Conservation (phyloP, 2,797 vertebrate species). For the Tauraco hartlaubi region DNA sequence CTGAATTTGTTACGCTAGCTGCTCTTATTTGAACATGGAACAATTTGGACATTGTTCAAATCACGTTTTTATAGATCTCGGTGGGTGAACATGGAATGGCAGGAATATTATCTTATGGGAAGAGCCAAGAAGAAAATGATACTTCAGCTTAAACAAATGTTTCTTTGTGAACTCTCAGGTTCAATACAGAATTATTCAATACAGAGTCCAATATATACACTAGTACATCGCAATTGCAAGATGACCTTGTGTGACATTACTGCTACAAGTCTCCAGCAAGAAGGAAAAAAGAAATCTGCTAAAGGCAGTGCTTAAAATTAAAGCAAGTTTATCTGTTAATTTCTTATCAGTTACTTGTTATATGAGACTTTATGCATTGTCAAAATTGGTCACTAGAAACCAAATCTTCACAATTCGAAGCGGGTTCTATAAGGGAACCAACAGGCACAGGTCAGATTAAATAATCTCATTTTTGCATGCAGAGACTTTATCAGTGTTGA, state of each 20-base stretch:
- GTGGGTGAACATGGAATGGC: neutral
- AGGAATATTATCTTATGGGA: neutral
- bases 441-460: neutral
- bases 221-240: neutral
- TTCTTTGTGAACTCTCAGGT: neutral
- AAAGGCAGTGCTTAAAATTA: neutral
- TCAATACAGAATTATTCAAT: neutral
- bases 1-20: neutral
- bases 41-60: neutral
- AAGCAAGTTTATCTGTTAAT: neutral
- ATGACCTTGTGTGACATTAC: neutral
- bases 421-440: neutral
- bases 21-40: neutral
- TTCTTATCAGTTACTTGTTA: neutral
- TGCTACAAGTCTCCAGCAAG: neutral
- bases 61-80: neutral
- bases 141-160: neutral
- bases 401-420: neutral
- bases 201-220: neutral
- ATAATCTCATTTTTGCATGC: neutral
- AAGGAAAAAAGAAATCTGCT: neutral
- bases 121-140: neutral
- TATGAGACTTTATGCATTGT: neutral
- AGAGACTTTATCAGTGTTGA: neutral
- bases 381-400: neutral